Base-by-base conservation (phyloP, 2,113 vertebrate genomes). In the Thalassoma bifasciatum region DNA sequence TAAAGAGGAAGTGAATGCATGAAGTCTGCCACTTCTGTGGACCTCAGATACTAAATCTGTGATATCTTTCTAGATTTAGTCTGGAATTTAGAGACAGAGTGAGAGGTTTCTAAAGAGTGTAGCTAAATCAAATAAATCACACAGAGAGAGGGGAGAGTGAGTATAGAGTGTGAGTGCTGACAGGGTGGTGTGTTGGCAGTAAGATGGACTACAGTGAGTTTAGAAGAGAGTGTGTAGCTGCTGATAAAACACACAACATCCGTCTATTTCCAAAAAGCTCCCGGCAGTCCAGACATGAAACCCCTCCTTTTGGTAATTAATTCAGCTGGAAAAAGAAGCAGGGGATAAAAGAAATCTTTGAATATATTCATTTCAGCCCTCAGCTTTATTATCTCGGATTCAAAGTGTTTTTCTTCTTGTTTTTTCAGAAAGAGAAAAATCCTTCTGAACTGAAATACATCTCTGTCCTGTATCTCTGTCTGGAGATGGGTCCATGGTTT, bases 271-370 rank as follows among this genome's bases (percentile, higher is more conserved):
- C 52, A 70, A 30, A 53, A 62, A 60, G 23, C 62, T 82, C 3
- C 11, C 24, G 60, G 47, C 72, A 17, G 23, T 53, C 17, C 40
- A 62, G 19, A 11, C 52, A 70, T 53, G 22, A 77, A 37, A 34
- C 13, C 16, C 0, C 22, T 62, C 60, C 60, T 42, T n/a, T 0
- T 12, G 36, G 34, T 77, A 44, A 76, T 77, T 71, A 69, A 75
- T 67, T 22, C 56, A 53, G 53, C 19, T 23, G 30, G 12, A 71
- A n/a, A 53, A 56, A 40, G 59, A 9, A 10, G 14, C 61, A 34
- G n/a, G n/a, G n/a, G n/a, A n/a, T n/a, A n/a, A 6, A 76, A 66
- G 30, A 30, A 72, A 72, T 56, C 46, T 77, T 46, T 77, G 74
- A 72, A 72, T 72, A 34, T 63, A 73, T 72, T 82, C 59, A 78